phyloP scores from a whole-genome alignment of 2,113 vertebrate genomes.

The Pterocles gutturalis region DNA sequence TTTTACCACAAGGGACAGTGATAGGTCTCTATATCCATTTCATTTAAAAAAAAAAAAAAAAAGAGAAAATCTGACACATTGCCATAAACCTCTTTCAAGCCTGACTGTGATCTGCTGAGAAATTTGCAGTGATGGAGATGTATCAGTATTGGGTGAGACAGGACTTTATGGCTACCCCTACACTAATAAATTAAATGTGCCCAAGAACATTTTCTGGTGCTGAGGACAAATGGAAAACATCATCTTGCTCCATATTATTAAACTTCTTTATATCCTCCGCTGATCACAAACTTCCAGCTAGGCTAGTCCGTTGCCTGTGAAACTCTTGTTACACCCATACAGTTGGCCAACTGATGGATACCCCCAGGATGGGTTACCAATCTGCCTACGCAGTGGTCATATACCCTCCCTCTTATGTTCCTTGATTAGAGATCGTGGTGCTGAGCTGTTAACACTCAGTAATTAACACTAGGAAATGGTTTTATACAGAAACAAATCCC shows the following conservation, averaged over 20 bases:
- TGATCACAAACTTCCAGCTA: background rate
- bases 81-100: background rate
- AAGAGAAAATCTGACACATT: constrained; percentile 24
- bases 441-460: background rate
- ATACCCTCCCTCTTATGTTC: background rate
- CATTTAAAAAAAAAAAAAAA: constrained; percentile 38
- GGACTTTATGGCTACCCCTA: background rate
- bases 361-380: background rate
- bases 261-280: background rate
- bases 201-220: background rate
- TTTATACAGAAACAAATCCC: background rate
- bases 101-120: background rate
- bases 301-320: background rate
- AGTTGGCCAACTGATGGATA: background rate
- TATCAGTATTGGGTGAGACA: background rate
- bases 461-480: background rate
- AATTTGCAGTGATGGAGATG: background rate
- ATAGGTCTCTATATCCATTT: background rate
- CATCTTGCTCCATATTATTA: background rate
- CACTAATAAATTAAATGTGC: background rate
- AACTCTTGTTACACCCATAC: background rate
- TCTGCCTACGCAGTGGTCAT: background rate
- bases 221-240: background rate
- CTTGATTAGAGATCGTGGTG: fast-evolving
- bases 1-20: background rate